phyloP scores from a whole-genome alignment of 2,888 invertebrate genomes.

The Piscicola geometra region DNA sequence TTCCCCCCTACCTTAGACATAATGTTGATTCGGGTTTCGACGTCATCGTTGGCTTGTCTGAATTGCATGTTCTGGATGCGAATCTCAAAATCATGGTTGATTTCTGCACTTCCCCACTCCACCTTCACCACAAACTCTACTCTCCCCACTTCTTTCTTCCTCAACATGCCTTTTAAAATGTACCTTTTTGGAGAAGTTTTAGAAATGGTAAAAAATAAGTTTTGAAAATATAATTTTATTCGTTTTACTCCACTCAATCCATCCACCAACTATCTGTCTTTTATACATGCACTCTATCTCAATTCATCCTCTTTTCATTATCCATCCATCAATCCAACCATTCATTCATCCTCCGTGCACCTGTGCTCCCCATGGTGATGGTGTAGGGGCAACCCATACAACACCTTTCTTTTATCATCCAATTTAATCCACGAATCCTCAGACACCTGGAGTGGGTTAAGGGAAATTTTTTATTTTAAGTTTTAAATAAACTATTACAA shows the following conservation, averaged over 20 bases:
- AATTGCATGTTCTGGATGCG: constrained; percentile 59
- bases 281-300: too few species aligned
- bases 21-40: constrained; percentile 75
- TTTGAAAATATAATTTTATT: too few species aligned
- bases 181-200: too few species aligned
- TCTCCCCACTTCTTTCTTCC: constrained; percentile 67
- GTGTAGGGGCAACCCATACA: not conserved
- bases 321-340: too few species aligned
- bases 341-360: too few species aligned
- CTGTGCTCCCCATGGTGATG: constrained; percentile 15
- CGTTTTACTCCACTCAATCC: too few species aligned
- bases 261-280: too few species aligned
- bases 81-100: constrained; percentile 51
- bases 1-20: constrained; percentile 56
- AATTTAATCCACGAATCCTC: not conserved
- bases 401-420: not conserved
- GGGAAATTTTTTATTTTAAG: too few species aligned
- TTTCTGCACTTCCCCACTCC: constrained; percentile 55
- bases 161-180: constrained; percentile 74
- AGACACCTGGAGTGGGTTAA: too few species aligned
- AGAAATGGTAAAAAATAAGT: too few species aligned
- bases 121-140: constrained; percentile 70
- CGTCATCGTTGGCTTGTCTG: constrained; percentile 67
- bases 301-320: constrained; percentile 82
- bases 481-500: too few species aligned